Base-by-base conservation (phyloP, 2,797 vertebrate genomes). In the Ctenosaura bakeri region DNA sequence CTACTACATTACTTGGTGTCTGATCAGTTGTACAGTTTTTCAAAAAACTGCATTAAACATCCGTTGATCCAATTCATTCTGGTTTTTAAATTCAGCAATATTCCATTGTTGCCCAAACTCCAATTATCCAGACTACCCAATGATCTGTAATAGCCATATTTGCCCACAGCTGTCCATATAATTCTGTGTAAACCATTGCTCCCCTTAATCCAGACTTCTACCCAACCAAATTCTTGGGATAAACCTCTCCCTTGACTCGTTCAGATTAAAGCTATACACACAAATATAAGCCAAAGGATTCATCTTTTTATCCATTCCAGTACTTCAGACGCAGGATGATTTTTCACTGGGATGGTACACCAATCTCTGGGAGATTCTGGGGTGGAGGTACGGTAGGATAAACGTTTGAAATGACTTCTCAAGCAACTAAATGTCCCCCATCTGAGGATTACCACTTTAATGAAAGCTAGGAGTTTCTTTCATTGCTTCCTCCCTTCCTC, bases 41-140 rank as follows among this genome's bases (percentile, higher is more conserved):
- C 64, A 76, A 42, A 59, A 85, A 46, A 86, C 38, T 80, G 64
- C 20, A 24, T 71, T 71, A 59, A 80, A 86, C 22, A 62, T 81
- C 38, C 7, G 35, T 86, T 42, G 13, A 46, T 32, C 8, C 10
- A 22, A 35, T 42, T 12, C 32, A 29, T 59, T 42, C 35, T n/a
- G 52, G 50, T 56, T 56, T 22, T 80, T 80, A n/a, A 73, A 50
- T 35, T 29, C 29, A 26, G 38, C 29, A 35, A 26, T 81, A 32
- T 14, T 16, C 12, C 12, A 14, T 26, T 38, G 24, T 79, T 79
- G 62, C 79, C 46, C 50, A 56, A 69, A 71, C 6, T 38, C 54
- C n/a, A 54, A 29, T 78, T 9, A n/a, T 54, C 46, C 6, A 78
- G 77, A n/a, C 42, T 85, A 52, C 46, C 22, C 9, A 42, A 26